Evolutionary conservation across 1,140 invertebrate species (phyloP), one percentile per base, ranked within the genome.

Genomic region (Atta texana): DNA sequence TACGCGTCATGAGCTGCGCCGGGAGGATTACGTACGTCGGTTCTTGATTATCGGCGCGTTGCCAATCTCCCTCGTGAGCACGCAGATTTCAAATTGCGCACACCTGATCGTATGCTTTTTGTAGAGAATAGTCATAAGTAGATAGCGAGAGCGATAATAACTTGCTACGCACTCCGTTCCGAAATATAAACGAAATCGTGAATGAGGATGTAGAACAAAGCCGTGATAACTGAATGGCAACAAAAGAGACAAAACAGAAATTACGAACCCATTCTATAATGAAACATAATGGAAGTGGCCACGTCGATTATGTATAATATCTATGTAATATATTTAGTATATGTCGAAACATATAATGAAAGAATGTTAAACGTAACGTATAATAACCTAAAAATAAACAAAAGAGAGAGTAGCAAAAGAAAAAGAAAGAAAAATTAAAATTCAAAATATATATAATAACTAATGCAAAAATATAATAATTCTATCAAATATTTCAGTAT

Each of bases 31-130:
- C 88, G 89, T 89, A 89, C 51, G 74, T 72, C 64, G 34, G 68
- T 88, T 78, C 82, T 90, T 90, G 86, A 90, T 90, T 90, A 90
- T 90, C 59, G 77, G 53, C 64, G 24, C 75, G 59, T 39, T 24
- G 12, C 55, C 49, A 14, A 39, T 24, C 63, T 18, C 12, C 0
- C 34, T 39, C 14, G 14, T 21, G 6, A 12, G 18, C 24, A 1
- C 18, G 8, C 2, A 55, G n/a, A 69, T 55, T 71, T 81, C 16
- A 31, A 57, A 57, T 39, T 39, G 14, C 8, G 16, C 8, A 10
- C 8, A 81, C 16, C 49, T 18, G 49, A 39, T 81, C n/a, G 10
- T 39, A 21, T 10, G 64, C 66, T 69, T 55, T 69, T 68, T 39
- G 31, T 14, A n/a, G 18, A 51, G 28, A 80, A 80, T 28, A 44